Conservation (phyloP, 2,888 invertebrate genomes). For the Drepanosiphum platanoidis region DNA sequence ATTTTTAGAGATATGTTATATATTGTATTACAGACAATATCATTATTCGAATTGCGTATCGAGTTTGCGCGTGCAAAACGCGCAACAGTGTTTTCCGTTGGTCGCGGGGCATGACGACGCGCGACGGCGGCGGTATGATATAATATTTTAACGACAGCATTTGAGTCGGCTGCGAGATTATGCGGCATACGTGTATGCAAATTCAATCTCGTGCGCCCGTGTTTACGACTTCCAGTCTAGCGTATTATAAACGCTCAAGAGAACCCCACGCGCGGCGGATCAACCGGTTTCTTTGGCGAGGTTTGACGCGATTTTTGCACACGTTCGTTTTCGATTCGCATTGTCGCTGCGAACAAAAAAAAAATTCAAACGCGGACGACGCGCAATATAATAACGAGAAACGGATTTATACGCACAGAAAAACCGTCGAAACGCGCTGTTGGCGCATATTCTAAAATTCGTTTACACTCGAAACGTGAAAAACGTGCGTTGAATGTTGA, state of each 20-base stretch:
- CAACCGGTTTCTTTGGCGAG: conserved; percentile 27
- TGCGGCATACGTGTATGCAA: neutral
- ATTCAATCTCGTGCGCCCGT: neutral
- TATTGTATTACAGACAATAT: too few species aligned
- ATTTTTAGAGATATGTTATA: too few species aligned
- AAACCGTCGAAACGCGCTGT: too few species aligned
- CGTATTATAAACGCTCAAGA: neutral
- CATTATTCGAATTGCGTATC: too few species aligned
- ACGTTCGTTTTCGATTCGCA: neutral
- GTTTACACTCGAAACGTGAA: too few species aligned
- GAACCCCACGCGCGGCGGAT: neutral
- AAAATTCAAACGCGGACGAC: neutral
- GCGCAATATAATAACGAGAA: too few species aligned
- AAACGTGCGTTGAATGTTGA: too few species aligned
- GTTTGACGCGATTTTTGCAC: conserved; percentile 35
- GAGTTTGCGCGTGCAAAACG: neutral
- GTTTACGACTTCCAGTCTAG: neutral
- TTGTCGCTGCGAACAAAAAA: neutral
- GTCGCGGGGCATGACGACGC: too few species aligned
- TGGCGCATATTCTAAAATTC: too few species aligned
- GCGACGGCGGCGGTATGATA: too few species aligned
- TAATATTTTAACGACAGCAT: conserved; percentile 11
- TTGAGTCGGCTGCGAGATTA: neutral
- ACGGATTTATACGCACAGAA: too few species aligned
- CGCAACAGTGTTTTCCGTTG: too few species aligned